Evolutionary conservation across 2,113 vertebrate species (phyloP).

Genomic region (Melanerpes aurifrons): DNA sequence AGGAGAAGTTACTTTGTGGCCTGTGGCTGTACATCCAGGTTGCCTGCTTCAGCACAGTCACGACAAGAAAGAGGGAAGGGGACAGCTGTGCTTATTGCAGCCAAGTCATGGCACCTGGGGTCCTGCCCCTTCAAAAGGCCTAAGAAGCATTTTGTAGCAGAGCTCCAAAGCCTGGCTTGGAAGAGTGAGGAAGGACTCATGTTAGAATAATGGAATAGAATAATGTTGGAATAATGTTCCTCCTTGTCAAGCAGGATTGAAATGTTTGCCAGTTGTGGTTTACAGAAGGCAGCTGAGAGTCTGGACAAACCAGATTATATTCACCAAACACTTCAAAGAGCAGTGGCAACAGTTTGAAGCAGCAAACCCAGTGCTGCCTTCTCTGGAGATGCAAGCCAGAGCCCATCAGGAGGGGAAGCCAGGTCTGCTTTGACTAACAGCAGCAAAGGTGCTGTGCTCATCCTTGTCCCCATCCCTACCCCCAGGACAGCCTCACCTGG

Average conservation of each 20-base stretch:
- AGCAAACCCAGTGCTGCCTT: not conserved
- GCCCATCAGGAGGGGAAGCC: rapidly evolving
- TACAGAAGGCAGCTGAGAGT: not conserved
- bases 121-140: not conserved
- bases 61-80: rapidly evolving
- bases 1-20: not conserved
- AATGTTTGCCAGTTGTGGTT: not conserved
- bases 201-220: not conserved
- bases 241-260: not conserved
- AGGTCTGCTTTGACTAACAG: not conserved
- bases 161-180: not conserved
- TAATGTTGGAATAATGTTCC: not conserved
- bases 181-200: not conserved
- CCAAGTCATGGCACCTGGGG: rapidly evolving
- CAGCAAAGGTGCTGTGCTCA: not conserved
- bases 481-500: not conserved
- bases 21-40: not conserved
- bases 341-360: not conserved
- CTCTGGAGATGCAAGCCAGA: not conserved
- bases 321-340: constrained; percentile 14
- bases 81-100: not conserved
- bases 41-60: not conserved
- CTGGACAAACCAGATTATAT: constrained; percentile 53
- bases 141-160: not conserved
- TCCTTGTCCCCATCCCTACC: not conserved